Conservation (phyloP, 2,113 vertebrate genomes). For the Urocolius indicus region DNA sequence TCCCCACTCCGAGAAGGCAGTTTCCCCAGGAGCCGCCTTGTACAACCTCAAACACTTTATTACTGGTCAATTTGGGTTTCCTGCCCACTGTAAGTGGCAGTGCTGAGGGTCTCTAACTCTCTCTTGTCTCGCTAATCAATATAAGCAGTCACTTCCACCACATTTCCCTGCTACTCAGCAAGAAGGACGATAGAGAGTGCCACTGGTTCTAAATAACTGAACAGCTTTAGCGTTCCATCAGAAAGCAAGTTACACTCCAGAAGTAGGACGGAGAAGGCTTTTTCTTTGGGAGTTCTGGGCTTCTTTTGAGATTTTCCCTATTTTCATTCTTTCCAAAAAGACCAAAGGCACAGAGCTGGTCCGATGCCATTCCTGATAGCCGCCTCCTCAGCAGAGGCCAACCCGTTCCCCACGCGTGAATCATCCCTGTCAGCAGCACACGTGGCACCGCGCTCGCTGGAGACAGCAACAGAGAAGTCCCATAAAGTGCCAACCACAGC, state of each 20-base stretch:
- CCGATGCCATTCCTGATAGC: not conserved
- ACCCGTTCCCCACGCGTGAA: fast-evolving
- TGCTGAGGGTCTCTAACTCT: conserved; percentile 81
- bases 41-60: conserved; percentile 81
- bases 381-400: fast-evolving
- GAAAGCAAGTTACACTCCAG: conserved; percentile 49
- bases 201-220: conserved; percentile 60
- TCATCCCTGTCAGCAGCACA: not conserved
- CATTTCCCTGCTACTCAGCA: conserved; percentile 79
- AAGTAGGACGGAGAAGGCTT: not conserved
- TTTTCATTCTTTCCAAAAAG: not conserved
- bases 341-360: not conserved
- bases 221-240: not conserved
- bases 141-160: conserved; percentile 79
- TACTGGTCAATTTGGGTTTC: conserved; percentile 83
- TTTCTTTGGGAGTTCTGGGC: not conserved
- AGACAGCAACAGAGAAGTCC: not conserved
- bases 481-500: conserved; percentile 29
- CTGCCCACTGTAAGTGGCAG: conserved; percentile 82
- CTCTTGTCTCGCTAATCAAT: conserved; percentile 80
- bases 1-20: conserved; percentile 50
- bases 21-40: conserved; percentile 78
- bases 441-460: not conserved
- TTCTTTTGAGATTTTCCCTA: not conserved
- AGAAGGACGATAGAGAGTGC: conserved; percentile 59